Evolutionary conservation across 2,888 invertebrate species (phyloP).

Genomic region (Mythimna loreyi): DNA sequence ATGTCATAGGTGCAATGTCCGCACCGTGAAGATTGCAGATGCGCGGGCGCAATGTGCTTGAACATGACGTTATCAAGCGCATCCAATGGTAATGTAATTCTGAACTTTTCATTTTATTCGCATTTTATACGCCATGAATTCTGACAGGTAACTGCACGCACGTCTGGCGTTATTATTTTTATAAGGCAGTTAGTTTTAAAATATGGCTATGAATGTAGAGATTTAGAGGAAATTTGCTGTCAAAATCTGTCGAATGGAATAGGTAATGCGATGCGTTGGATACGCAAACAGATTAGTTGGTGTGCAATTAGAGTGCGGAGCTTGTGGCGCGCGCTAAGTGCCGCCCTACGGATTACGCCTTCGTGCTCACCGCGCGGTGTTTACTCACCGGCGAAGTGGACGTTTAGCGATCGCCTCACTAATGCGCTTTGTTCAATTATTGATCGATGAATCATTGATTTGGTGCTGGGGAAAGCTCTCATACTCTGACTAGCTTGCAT

Average conservation of each 20-base stretch:
- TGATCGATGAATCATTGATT: constrained; percentile 83
- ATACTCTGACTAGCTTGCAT: constrained; percentile 47
- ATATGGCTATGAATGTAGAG: neutral
- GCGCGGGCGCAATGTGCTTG: constrained; percentile 65
- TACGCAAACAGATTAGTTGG: constrained; percentile 88
- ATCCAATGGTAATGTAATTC: constrained; percentile 62
- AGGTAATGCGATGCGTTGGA: constrained; percentile 80
- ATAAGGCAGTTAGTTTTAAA: constrained; percentile 11
- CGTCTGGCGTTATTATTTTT: constrained; percentile 36
- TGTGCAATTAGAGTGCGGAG: constrained; percentile 86
- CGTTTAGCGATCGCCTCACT: constrained; percentile 83
- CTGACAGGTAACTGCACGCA: constrained; percentile 48
- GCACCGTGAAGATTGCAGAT: constrained; percentile 61
- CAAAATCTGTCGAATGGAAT: constrained; percentile 62
- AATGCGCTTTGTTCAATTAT: constrained; percentile 84
- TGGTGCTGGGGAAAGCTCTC: constrained; percentile 56
- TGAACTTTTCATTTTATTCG: constrained; percentile 55
- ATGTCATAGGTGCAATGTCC: constrained; percentile 72
- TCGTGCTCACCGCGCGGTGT: constrained; percentile 75
- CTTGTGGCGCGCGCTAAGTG: constrained; percentile 88
- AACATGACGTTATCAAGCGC: constrained; percentile 55
- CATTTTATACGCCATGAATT: constrained; percentile 48
- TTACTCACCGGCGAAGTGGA: constrained; percentile 83
- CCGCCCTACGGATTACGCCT: constrained; percentile 88
- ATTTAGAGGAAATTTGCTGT: constrained; percentile 35